These are phyloP conservation scores for Aspidiotus destructor DNA, from an alignment of 2,888 invertebrate genomes.

Conservation along the genomic window DNA sequence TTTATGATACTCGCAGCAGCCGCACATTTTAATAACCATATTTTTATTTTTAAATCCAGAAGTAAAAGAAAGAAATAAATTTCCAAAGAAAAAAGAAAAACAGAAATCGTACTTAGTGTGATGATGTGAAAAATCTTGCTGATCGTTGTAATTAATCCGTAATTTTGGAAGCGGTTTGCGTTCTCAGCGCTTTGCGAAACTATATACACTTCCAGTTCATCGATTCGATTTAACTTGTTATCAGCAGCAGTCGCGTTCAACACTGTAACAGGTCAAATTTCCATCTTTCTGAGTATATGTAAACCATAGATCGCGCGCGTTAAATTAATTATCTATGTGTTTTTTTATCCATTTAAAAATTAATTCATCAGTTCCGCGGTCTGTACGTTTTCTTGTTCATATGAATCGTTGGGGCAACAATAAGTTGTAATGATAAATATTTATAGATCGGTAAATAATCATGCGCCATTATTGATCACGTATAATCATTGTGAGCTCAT, in stretches of 20 bases:
- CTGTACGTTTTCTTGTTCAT: not conserved
- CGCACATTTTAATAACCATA: conserved; percentile 29
- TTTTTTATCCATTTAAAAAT: conserved; percentile 9
- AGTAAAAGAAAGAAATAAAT: not conserved
- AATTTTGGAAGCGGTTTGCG: too few species aligned
- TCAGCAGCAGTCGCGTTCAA: not conserved
- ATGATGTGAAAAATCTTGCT: not conserved
- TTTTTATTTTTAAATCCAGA: conserved; percentile 21
- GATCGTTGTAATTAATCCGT: not conserved
- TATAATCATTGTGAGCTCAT: too few species aligned
- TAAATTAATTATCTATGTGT: conserved; percentile 3
- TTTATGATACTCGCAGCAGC: conserved; percentile 30
- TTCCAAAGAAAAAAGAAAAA: conserved; percentile 17
- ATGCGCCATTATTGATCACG: not conserved
- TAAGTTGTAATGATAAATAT: not conserved
- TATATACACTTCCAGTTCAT: not conserved
- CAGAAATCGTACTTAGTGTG: conserved; percentile 10
- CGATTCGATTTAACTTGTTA: not conserved
- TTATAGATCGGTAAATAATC: not conserved
- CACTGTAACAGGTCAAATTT: conserved; percentile 27
- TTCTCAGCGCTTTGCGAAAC: not conserved
- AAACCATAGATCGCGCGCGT: conserved; percentile 29
- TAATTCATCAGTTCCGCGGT: conserved; percentile 23
- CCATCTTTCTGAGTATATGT: conserved; percentile 14
- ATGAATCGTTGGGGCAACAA: not conserved